Conservation (phyloP, 2,797 vertebrate species). For the Toxotes lorentzi region DNA sequence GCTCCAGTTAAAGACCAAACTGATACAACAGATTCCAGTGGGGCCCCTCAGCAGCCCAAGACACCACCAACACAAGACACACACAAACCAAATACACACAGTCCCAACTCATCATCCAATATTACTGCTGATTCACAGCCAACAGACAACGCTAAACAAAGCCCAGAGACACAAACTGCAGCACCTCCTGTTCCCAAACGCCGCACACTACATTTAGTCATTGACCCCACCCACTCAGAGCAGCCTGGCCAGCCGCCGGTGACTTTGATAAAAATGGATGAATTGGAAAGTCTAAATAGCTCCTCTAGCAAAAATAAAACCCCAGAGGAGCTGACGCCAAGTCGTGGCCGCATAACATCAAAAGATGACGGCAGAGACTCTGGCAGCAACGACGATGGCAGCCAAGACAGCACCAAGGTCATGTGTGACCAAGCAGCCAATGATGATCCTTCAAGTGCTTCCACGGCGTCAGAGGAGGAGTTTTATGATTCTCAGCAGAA, state of each 20-base stretch:
- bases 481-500: conserved; percentile 85
- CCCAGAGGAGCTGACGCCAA: background rate
- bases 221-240: conserved; percentile 60
- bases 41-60: conserved; percentile 18
- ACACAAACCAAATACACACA: conserved; percentile 14
- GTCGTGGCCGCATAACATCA: conserved; percentile 15
- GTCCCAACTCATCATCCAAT: conserved; percentile 11
- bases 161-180: conserved; percentile 26
- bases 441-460: conserved; percentile 84
- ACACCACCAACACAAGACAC: conserved; percentile 39
- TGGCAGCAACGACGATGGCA: conserved; percentile 80
- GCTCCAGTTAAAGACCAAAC: conserved; percentile 29
- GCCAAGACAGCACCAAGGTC: conserved; percentile 86
- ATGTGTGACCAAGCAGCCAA: conserved; percentile 80
- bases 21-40: conserved; percentile 49
- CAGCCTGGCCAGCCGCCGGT: conserved; percentile 64
- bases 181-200: conserved; percentile 90
- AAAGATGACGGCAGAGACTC: conserved; percentile 65
- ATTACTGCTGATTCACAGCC: conserved; percentile 43
- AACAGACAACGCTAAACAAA: conserved; percentile 18
- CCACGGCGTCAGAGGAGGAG: conserved; percentile 91
- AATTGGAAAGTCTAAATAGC: conserved; percentile 28
- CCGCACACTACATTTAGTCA: conserved; percentile 87
- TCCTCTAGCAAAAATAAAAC: background rate
- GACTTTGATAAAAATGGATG: conserved; percentile 74